Evolutionary conservation across 2,797 vertebrate species (phyloP), one percentile per base, ranked within the genome.

Genomic region (Balearica regulorum): DNA sequence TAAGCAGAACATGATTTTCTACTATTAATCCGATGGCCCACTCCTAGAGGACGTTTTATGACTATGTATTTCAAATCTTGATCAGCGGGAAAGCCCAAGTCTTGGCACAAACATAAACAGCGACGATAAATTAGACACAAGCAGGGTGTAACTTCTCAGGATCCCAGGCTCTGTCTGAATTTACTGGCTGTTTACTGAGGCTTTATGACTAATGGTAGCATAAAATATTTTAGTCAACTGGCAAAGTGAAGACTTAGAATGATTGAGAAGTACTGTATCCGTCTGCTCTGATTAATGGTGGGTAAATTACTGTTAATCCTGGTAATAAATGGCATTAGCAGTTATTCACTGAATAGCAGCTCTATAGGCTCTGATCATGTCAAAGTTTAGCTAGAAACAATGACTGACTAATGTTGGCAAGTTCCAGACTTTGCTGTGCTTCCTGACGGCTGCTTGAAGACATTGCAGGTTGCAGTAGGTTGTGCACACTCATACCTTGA

Each of bases 151-250:
- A 64, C 80, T 91, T 95, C 75, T 89, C 97, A 91, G 81, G 84
- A 96, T 95, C 54, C 21, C 19, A 82, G 86, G 28, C 61, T 86
- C 81, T 76, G 60, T 90, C 80, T 94, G 92, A 95, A 98, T 98
- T 97, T 98, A 98, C 84, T 95, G 93, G 81, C 91, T 97, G 89
- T 97, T 97, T 97, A 72, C 87, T 95, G 93, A 97, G 68, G 65
- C 77, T 96, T 90, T 95, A 70, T 96, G 88, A 96, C 83, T 97
- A 97, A 97, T 93, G 72, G 86, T 43, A 93, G 68, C 92, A 97
- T 97, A 97, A 97, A 97, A 93, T 97, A 97, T 98, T 97, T 95
- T 54, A 97, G 95, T 95, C 97, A 96, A 91, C 96, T 93, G 93
- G 91, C 82, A 96, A 97, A 97, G 78, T 88, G 91, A 97, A 85